phyloP scores from a whole-genome alignment of 2,888 invertebrate genomes.

The Serrognathus titanus region DNA sequence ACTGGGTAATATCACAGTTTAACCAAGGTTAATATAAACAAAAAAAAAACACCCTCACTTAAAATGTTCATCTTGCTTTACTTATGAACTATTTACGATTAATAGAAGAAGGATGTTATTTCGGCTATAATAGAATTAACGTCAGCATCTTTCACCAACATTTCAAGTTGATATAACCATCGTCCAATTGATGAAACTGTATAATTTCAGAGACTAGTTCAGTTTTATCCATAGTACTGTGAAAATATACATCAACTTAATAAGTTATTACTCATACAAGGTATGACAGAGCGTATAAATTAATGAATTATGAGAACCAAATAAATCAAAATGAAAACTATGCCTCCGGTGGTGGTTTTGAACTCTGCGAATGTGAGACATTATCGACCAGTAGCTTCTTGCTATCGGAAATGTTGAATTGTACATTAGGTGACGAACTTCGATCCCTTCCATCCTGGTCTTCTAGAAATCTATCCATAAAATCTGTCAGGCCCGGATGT shows the following conservation, averaged over 20 bases:
- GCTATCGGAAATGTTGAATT: conserved; percentile 37
- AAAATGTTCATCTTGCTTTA: no score
- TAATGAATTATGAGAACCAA: no score
- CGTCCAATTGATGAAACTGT: neutral
- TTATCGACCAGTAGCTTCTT: conserved; percentile 26
- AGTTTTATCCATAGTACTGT: neutral
- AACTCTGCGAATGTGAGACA: conserved; percentile 17
- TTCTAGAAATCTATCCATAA: conserved; percentile 89
- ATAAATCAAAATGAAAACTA: conserved; percentile 19
- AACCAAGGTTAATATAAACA: no score
- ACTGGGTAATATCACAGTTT: no score
- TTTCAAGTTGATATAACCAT: conserved; percentile 1
- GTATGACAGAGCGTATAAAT: no score
- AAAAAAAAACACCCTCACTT: no score
- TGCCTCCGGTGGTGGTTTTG: conserved; percentile 29
- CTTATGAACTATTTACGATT: no score
- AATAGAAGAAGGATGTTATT: no score
- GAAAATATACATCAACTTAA: neutral
- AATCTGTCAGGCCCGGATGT: conserved; percentile 90
- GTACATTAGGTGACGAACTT: conserved; percentile 69
- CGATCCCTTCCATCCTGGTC: conserved; percentile 74
- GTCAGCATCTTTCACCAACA: conserved; percentile 1
- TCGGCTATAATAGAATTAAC: no score
- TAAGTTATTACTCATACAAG: no score
- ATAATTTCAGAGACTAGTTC: conserved; percentile 1